These are phyloP conservation scores for Dasyornis broadbenti DNA, from an alignment of 2,113 vertebrate species.

Conservation along the genomic window DNA sequence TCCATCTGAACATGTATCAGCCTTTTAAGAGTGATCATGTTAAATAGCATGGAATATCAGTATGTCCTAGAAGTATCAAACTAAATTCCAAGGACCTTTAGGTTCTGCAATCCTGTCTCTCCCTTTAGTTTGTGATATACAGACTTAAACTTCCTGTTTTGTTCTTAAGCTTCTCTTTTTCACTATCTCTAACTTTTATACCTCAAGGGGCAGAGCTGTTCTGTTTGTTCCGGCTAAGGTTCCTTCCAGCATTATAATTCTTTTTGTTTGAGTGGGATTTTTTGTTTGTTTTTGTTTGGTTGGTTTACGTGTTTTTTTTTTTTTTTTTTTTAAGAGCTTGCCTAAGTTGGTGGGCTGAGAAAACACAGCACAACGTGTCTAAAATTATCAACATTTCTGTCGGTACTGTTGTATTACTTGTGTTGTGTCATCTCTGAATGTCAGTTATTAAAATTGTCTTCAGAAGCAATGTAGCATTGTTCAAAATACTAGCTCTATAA, in stretches of 20 bases:
- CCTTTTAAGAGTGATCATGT: background rate
- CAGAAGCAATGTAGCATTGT: background rate
- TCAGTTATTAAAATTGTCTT: background rate
- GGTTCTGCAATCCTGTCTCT: background rate
- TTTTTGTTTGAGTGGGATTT: background rate
- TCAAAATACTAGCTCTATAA: background rate
- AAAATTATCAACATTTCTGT: background rate
- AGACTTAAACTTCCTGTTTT: background rate
- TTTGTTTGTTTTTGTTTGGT: background rate
- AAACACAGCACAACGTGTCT: background rate
- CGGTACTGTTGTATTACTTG: background rate
- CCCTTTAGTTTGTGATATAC: background rate
- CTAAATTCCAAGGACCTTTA: background rate
- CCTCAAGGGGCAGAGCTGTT: background rate
- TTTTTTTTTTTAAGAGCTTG: background rate
- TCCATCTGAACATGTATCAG: background rate
- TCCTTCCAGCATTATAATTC: background rate
- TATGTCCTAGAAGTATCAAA: background rate
- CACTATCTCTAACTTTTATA: background rate
- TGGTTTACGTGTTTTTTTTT: background rate
- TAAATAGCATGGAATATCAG: background rate
- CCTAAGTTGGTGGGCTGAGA: background rate
- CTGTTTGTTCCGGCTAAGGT: background rate
- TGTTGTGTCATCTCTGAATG: background rate
- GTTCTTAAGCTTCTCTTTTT: background rate